phyloP scores from a whole-genome alignment of 2,888 invertebrate species.

The Agrotis segetum region DNA sequence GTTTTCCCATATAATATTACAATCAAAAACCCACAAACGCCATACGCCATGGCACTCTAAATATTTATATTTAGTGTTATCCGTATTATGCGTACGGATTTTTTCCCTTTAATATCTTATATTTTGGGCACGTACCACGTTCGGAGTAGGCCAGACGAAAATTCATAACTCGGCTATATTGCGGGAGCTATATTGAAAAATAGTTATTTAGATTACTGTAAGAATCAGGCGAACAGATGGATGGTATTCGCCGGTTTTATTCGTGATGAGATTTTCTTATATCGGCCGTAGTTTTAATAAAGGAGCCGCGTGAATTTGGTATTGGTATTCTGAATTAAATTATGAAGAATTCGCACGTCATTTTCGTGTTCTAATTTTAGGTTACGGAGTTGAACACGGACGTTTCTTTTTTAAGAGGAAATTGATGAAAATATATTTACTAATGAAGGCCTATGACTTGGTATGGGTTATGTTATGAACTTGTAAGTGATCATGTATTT shows the following conservation, averaged over 20 bases:
- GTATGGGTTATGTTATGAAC: neutral
- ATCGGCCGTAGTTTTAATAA: slow-evolving; percentile 53
- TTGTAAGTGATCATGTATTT: too few relatives aligned
- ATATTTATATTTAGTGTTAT: slow-evolving; percentile 77
- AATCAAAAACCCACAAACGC: slow-evolving; percentile 38
- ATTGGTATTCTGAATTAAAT: slow-evolving; percentile 39
- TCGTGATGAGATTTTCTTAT: slow-evolving; percentile 56
- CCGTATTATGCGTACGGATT: slow-evolving; percentile 66
- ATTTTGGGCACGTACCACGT: slow-evolving; percentile 82
- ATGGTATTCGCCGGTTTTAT: slow-evolving; percentile 62
- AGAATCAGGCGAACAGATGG: slow-evolving; percentile 67
- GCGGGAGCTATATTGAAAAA: slow-evolving; percentile 85
- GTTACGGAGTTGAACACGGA: neutral
- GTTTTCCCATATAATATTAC: neutral
- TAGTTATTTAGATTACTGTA: slow-evolving; percentile 84
- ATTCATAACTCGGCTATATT: slow-evolving; percentile 84
- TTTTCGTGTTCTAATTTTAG: neutral
- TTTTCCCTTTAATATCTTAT: slow-evolving; percentile 73
- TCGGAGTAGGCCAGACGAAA: slow-evolving; percentile 78
- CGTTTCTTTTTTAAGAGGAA: neutral
- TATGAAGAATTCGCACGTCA: slow-evolving; percentile 5
- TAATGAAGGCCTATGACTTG: neutral
- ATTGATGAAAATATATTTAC: neutral
- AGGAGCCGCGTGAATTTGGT: slow-evolving; percentile 25
- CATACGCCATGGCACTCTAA: slow-evolving; percentile 63